Conservation (phyloP, 2,888 invertebrate genomes). For the Gymnocheta viridis region DNA sequence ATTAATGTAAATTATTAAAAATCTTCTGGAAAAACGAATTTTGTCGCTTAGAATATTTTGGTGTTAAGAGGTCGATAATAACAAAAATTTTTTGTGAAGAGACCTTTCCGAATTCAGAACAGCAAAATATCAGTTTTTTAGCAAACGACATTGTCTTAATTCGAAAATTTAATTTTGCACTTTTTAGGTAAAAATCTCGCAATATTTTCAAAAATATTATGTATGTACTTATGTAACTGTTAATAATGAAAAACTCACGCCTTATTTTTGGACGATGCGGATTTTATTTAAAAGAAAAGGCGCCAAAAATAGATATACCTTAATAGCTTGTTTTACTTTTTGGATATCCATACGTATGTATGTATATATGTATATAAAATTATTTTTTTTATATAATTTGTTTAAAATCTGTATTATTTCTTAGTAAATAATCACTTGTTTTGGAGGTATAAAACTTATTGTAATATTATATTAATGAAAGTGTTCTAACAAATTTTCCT, state of each 20-base stretch:
- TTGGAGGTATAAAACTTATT: conserved; percentile 61
- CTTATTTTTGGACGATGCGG: conserved; percentile 23
- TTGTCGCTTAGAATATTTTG: no score
- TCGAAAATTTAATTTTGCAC: no score
- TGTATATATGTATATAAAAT: not conserved
- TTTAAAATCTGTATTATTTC: conserved; percentile 72
- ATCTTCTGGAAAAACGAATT: no score
- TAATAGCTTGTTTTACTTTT: not conserved
- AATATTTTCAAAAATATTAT: no score
- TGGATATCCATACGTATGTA: not conserved
- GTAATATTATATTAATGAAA: conserved; percentile 69
- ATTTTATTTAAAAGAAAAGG: conserved; percentile 34
- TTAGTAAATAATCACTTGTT: conserved; percentile 71
- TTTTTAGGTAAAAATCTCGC: no score
- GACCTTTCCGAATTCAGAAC: no score
- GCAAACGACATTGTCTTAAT: no score
- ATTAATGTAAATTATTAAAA: no score
- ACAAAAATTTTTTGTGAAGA: no score
- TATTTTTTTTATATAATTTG: conserved; percentile 40
- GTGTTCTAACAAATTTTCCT: not conserved
- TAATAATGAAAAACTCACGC: conserved; percentile 31
- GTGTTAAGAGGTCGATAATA: no score
- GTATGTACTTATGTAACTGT: no score
- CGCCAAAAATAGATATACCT: conserved; percentile 61
- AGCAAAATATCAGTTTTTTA: no score